Evolutionary conservation across 1,140 invertebrate species (phyloP).

Genomic region (Doryteuthis pealeii): DNA sequence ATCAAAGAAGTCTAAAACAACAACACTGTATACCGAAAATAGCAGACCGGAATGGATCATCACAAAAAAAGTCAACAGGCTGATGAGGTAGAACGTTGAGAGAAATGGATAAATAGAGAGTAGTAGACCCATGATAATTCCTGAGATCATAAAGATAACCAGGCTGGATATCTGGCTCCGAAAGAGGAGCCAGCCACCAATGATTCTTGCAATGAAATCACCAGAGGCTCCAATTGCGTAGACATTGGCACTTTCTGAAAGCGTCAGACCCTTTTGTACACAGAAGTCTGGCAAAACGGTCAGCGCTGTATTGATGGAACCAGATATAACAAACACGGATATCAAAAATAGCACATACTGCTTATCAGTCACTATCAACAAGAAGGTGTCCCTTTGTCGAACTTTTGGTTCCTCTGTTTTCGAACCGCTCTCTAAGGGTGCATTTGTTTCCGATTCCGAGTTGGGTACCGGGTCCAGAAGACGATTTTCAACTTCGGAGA

Average conservation of each 20-base stretch:
- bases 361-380: neutral
- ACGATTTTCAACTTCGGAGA: too few species aligned
- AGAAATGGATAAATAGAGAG: neutral
- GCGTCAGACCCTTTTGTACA: neutral
- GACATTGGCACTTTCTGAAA: neutral
- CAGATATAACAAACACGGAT: neutral
- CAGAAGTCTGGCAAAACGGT: neutral
- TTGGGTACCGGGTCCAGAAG: too few species aligned
- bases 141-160: neutral
- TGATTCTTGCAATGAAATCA: neutral
- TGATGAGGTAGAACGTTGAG: neutral
- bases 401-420: too few species aligned
- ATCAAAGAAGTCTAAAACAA: neutral
- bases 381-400: too few species aligned
- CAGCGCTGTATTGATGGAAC: neutral
- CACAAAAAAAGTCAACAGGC: neutral
- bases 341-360: neutral
- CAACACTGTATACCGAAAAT: neutral
- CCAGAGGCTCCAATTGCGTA: neutral
- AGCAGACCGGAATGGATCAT: neutral
- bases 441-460: too few species aligned
- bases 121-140: neutral
- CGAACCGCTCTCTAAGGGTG: too few species aligned
- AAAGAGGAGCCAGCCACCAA: neutral
- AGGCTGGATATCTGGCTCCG: neutral